Conservation (phyloP, 2,797 vertebrate species). For the Tragopan temminckii region DNA sequence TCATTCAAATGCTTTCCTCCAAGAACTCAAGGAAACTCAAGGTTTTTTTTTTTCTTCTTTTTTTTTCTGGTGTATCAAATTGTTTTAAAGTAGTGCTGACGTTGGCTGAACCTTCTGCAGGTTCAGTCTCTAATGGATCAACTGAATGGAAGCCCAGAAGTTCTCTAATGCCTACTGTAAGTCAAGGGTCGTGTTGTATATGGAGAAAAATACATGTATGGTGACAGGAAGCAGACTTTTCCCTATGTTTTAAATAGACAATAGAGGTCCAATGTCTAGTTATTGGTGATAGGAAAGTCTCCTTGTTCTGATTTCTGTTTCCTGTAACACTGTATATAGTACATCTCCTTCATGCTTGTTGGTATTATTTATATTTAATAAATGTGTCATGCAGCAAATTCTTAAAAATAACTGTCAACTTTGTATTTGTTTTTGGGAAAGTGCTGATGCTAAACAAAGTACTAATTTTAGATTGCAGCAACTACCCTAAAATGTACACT, state of each 20-base stretch:
- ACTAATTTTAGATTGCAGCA: constrained; percentile 30
- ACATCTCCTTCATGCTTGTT: constrained; percentile 18
- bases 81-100: constrained; percentile 2
- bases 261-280: neutral
- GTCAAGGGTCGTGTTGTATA: constrained; percentile 50
- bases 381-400: constrained; percentile 62
- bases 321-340: constrained; percentile 33
- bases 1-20: constrained; percentile 9
- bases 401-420: constrained; percentile 52
- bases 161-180: neutral
- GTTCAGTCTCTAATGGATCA: neutral
- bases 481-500: constrained; percentile 1
- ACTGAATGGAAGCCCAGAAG: constrained; percentile 22
- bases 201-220: constrained; percentile 28
- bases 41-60: neutral
- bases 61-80: constrained; percentile 24
- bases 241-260: constrained; percentile 33
- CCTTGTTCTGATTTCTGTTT: constrained; percentile 64
- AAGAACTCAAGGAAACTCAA: constrained; percentile 55
- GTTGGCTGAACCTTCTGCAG: constrained; percentile 55
- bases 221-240: constrained; percentile 54
- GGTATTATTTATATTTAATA: constrained; percentile 29
- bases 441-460: constrained; percentile 54
- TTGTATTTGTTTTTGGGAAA: constrained; percentile 52
- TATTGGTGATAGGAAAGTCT: constrained; percentile 47